phyloP scores from a whole-genome alignment of 1,140 invertebrate species.

The Anastrepha obliqua region DNA sequence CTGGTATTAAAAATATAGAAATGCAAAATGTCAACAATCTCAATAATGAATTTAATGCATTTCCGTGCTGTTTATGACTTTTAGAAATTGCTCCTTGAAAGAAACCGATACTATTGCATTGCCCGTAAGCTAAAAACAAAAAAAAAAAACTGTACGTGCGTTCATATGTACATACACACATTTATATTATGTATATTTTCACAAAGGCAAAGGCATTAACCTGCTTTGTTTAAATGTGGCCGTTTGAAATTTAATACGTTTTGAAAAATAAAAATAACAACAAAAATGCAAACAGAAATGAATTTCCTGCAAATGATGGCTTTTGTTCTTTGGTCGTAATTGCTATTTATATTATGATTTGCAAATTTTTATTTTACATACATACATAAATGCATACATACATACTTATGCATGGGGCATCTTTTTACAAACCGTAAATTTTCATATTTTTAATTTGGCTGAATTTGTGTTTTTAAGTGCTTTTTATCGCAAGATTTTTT shows the following conservation, averaged over 20 bases:
- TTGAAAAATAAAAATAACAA: not conserved
- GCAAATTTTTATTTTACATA: not conserved
- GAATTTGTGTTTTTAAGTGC: too few relatives aligned
- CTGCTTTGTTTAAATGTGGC: not conserved
- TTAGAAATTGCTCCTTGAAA: conserved; percentile 17
- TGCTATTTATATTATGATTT: conserved; percentile 39
- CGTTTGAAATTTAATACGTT: conserved; percentile 38
- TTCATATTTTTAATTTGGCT: too few relatives aligned
- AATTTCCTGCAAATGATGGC: conserved; percentile 18
- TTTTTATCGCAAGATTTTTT: too few relatives aligned
- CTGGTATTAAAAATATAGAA: not conserved
- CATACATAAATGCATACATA: not conserved
- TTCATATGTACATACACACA: too few relatives aligned
- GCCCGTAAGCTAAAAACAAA: not conserved
- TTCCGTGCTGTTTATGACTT: conserved; percentile 54
- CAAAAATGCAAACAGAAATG: not conserved
- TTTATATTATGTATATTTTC: too few relatives aligned
- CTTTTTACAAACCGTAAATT: too few relatives aligned
- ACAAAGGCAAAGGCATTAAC: not conserved
- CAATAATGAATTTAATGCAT: conserved; percentile 55
- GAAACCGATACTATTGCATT: conserved; percentile 29
- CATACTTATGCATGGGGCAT: not conserved
- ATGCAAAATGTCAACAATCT: conserved; percentile 51
- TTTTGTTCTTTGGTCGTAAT: conserved; percentile 29
- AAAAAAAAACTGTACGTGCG: not conserved